A percentile compares a stretch with the other conserved stretches of the same genome.
phyloP scores from a whole-genome alignment of 37 sponge, comb jelly and placozoan genomes.

The Halisarca cf. caerulea region DNA sequence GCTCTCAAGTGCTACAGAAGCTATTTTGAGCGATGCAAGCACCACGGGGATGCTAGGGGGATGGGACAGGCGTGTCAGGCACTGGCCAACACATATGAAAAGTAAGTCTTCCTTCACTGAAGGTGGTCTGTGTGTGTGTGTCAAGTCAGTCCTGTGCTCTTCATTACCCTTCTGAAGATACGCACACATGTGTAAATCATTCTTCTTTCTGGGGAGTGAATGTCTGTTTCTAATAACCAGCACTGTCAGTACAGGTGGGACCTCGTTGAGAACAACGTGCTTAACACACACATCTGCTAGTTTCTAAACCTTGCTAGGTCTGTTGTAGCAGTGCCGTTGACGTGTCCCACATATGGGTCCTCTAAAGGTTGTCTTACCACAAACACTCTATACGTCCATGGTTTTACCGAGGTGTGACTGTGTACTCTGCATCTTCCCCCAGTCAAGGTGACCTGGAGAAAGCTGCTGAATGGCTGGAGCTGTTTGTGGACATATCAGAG shows the following conservation, averaged over 20 bases:
- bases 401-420: too few species aligned
- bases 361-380: background rate
- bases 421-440: background rate
- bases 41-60: conserved; percentile 61
- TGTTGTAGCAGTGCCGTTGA: background rate
- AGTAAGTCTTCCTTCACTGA: conserved; percentile 58
- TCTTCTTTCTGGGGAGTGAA: too few species aligned
- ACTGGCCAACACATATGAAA: conserved; percentile 72
- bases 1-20: conserved; percentile 60
- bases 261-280: too few species aligned
- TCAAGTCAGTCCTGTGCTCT: too few species aligned
- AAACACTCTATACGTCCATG: too few species aligned
- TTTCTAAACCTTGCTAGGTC: background rate
- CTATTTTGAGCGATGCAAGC: conserved; percentile 76
- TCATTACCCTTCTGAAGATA: too few species aligned
- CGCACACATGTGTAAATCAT: too few species aligned
- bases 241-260: too few species aligned
- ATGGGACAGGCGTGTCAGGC: conserved; percentile 78
- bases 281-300: too few species aligned
- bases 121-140: conserved; percentile 63
- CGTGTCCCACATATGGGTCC: background rate
- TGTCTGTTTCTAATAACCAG: too few species aligned
- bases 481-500: conserved; percentile 78
- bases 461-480: conserved; percentile 73
- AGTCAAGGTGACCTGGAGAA: conserved; percentile 80